Evolutionary conservation across 2,888 invertebrate species (phyloP), one percentile per base, ranked within the genome.

Genomic region (Clepsis dumicolana): DNA sequence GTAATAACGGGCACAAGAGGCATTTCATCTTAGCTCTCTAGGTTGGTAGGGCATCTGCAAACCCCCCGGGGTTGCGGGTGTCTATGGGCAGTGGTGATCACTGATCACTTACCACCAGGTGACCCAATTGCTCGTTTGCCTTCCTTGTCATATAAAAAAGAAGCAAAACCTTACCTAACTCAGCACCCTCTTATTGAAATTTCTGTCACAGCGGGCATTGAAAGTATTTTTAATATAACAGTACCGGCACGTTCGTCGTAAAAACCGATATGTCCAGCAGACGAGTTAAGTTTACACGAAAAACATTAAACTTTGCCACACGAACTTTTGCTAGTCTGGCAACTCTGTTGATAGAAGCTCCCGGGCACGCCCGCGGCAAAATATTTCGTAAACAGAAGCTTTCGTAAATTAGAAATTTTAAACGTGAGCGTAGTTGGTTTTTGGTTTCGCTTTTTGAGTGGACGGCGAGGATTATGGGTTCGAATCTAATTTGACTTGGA

Each of bases 281-380:
- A 66, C 44, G 48, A 61, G 61, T 54, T 5, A 61, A 66, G 66
- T 66, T 54, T 25, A 48, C 61, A 16, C 52, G n/a, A 53, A 59
- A 21, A 66, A 61, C 65, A 44, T 61, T 16, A 60, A 54, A 66
- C 44, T 56, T 54, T 14, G 14, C 44, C 27, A 35, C 54, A 50
- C 27, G 29, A 16, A 41, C 4, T 44, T 66, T 60, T 18, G 48
- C 54, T 61, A 54, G 25, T 44, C 32, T 32, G 32, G 32, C 60
- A 25, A 48, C 56, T 54, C 29, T 66, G 60, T 66, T 66, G 61
- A 62, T 61, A 61, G 50, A 65, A 61, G 65, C 65, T 32, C 29
- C 54, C 18, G 35, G 32, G 66, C 66, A 61, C 53, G 66, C 61
- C 41, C 24, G 54, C 54, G 57, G 41, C 54, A 59, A 63, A 66